Evolutionary conservation across 2,888 invertebrate species (phyloP).

Genomic region (Chrysolina haemoptera): DNA sequence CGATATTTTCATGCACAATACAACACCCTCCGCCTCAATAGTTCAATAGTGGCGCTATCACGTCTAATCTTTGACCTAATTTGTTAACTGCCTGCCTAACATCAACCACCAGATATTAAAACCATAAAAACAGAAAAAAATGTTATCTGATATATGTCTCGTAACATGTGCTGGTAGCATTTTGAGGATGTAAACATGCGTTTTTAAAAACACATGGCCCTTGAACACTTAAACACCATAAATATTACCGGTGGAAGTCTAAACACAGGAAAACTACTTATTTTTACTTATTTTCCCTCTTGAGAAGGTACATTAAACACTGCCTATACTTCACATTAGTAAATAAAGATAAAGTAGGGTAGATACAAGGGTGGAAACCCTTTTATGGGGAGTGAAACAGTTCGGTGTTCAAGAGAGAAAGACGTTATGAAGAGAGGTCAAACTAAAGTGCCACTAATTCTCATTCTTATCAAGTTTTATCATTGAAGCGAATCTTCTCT

Average conservation of each 20-base stretch:
- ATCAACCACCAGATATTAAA: slow-evolving; percentile 12
- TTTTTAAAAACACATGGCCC: slow-evolving; percentile 43
- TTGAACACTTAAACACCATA: slow-evolving; percentile 45
- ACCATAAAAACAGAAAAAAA: slow-evolving; percentile 24
- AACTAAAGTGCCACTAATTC: slow-evolving; percentile 17
- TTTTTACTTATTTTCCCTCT: slow-evolving; percentile 32
- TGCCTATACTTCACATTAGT: slow-evolving; percentile 24
- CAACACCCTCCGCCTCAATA: slow-evolving; percentile 6
- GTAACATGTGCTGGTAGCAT: slow-evolving; percentile 21
- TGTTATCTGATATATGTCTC: slow-evolving; percentile 27
- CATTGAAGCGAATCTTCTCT: slow-evolving; percentile 4
- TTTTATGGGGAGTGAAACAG: slow-evolving; percentile 14
- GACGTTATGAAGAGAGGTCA: slow-evolving; percentile 9
- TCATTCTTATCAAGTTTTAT: slow-evolving; percentile 19
- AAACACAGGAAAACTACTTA: slow-evolving; percentile 43
- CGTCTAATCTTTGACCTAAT: slow-evolving; percentile 19
- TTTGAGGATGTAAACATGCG: slow-evolving; percentile 25
- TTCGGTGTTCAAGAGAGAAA: slow-evolving; percentile 8
- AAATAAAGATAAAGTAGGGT: slow-evolving; percentile 21
- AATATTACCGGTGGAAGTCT: slow-evolving; percentile 43
- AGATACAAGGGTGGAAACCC: slow-evolving; percentile 19
- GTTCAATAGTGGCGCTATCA: not conserved
- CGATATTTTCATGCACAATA: not conserved
- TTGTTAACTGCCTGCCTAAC: slow-evolving; percentile 21
- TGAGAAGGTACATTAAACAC: slow-evolving; percentile 23